Evolutionary conservation across 2,797 vertebrate species (phyloP).

Genomic region (Odontamblyopus lacepedii): DNA sequence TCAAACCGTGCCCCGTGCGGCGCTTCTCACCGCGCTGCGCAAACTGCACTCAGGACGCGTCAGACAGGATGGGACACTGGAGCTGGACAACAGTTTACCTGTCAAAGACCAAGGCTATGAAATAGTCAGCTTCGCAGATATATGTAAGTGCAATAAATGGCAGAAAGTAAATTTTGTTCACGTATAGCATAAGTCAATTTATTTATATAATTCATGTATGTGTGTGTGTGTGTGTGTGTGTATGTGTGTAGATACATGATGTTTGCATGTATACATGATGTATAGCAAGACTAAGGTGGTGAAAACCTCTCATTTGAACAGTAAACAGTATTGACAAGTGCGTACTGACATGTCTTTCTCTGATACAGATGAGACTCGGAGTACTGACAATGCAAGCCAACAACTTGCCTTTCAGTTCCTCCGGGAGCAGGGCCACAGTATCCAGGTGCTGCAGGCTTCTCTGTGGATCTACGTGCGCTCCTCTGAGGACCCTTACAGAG

Average conservation of each 20-base stretch:
- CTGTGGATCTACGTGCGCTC: constrained; percentile 81
- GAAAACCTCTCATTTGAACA: not conserved
- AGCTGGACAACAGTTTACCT: constrained; percentile 60
- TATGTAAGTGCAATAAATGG: constrained; percentile 66
- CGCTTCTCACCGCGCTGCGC: constrained; percentile 85
- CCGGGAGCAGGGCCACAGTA: constrained; percentile 71
- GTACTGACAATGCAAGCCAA: constrained; percentile 50
- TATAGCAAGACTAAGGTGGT: not conserved
- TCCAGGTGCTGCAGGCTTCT: constrained; percentile 82
- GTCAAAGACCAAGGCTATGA: constrained; percentile 82
- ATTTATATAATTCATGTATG: too few species aligned
- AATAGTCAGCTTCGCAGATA: constrained; percentile 91
- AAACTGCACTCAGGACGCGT: constrained; percentile 83
- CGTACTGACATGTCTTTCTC: constrained; percentile 33
- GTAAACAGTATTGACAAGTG: not conserved
- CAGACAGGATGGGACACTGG: constrained; percentile 70
- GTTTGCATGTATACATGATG: too few species aligned
- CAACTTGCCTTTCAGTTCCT: constrained; percentile 86
- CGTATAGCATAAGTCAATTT: too few species aligned
- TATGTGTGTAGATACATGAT: too few species aligned
- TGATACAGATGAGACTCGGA: constrained; percentile 59
- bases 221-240: too few species aligned
- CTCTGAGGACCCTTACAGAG: constrained; percentile 46
- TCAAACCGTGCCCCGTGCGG: constrained; percentile 80
- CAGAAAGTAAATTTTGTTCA: not conserved